A percentile compares a stretch with the other conserved stretches of the same genome.
Conservation (phyloP, 2,797 vertebrate species). For the Schizothorax lantsangensis region DNA sequence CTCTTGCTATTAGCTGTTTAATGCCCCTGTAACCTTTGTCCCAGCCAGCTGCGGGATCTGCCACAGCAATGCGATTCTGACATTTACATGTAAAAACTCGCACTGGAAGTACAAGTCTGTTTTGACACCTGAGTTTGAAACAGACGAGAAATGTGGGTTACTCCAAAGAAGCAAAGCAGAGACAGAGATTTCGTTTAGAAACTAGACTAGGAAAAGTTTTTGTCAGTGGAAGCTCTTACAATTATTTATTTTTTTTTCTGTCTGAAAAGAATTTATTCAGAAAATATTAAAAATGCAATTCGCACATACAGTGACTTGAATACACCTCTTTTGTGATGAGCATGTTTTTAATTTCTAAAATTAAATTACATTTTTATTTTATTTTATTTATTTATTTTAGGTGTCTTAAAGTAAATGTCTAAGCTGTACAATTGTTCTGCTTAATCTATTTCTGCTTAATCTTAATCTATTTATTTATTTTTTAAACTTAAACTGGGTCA, state of each 20-base stretch:
- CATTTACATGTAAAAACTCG: constrained; percentile 72
- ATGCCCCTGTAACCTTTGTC: constrained; percentile 28
- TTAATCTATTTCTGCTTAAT: no score
- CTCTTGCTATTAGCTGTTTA: constrained; percentile 43
- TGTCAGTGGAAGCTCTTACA: neutral
- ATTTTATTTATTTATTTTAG: no score
- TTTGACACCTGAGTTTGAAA: constrained; percentile 46
- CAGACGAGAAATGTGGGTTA: constrained; percentile 7
- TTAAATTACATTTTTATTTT: neutral
- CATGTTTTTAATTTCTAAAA: neutral
- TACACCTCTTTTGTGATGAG: neutral
- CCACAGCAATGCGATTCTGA: constrained; percentile 68
- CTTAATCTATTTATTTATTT: no score
- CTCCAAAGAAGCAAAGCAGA: neutral
- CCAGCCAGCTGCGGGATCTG: constrained; percentile 66
- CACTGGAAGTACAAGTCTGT: constrained; percentile 69
- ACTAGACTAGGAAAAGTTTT: neutral
- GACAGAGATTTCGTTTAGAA: neutral
- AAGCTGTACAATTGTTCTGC: neutral
- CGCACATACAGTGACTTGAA: neutral
- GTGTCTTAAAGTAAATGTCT: neutral
- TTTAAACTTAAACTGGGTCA: no score
- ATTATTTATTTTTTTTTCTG: neutral
- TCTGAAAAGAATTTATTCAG: neutral
- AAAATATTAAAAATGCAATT: neutral